Percentiles rank a stretch among this genome's conserved stretches.
Evolutionary conservation across 2,888 invertebrate genomes (phyloP).

Genomic region (Yponomeuta malinellus): DNA sequence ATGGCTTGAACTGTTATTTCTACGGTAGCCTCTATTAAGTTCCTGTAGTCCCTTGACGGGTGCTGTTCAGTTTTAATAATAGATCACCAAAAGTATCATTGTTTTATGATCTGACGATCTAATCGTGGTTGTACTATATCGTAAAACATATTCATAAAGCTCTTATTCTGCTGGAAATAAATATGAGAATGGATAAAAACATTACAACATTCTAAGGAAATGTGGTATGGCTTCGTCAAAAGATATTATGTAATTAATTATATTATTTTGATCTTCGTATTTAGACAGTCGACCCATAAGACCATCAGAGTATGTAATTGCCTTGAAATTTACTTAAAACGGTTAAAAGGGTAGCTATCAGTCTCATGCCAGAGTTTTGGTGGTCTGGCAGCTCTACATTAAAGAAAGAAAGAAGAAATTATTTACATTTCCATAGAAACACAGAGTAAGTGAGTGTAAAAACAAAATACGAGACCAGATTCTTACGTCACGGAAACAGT

Average conservation of each 20-base stretch:
- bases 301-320: neutral
- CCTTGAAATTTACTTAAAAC: neutral
- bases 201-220: too few species aligned
- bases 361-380: neutral
- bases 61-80: neutral
- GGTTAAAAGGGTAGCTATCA: neutral
- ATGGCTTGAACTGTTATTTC: neutral
- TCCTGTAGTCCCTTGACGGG: neutral
- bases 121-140: neutral
- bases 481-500: too few species aligned
- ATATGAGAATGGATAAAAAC: too few species aligned
- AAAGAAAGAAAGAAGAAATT: too few species aligned
- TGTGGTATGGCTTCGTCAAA: too few species aligned
- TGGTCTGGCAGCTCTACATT: too few species aligned
- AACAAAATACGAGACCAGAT: too few species aligned
- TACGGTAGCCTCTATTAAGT: neutral
- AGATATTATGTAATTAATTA: neutral
- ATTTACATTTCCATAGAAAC: too few species aligned
- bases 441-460: too few species aligned
- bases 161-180: too few species aligned
- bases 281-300: neutral
- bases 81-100: neutral
- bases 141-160: neutral
- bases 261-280: neutral
- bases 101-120: neutral